Evolutionary conservation across 2,113 vertebrate genomes (phyloP).

Genomic region (Mesembrinibis cayennensis): DNA sequence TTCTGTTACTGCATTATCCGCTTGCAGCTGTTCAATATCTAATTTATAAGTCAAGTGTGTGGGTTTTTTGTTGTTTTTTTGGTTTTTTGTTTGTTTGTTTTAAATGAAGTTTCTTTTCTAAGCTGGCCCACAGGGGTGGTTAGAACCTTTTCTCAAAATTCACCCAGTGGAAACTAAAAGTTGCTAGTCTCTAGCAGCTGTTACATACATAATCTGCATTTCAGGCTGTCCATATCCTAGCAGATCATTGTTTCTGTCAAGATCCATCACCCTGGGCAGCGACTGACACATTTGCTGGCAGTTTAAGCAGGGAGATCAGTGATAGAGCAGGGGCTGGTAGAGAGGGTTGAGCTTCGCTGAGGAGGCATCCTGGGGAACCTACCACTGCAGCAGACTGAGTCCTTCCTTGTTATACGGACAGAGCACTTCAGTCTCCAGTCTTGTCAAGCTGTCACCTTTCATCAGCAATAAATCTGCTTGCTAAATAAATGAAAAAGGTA

Average conservation of each 20-base stretch:
- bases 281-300: neutral
- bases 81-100: neutral
- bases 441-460: neutral
- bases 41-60: neutral
- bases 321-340: neutral
- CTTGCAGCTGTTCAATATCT: neutral
- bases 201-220: neutral
- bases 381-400: rapidly evolving
- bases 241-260: neutral
- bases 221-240: neutral
- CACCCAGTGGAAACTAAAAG: neutral
- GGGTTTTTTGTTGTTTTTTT: neutral
- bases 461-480: neutral
- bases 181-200: neutral
- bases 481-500: neutral
- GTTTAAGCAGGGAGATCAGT: neutral
- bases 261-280: neutral
- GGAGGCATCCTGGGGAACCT: neutral
- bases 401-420: neutral
- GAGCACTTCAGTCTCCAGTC: neutral
- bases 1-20: neutral
- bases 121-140: neutral
- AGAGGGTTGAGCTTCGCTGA: neutral
- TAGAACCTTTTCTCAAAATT: neutral
- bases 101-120: neutral